phyloP scores from a whole-genome alignment of 2,113 vertebrate genomes.

The Grus americana region DNA sequence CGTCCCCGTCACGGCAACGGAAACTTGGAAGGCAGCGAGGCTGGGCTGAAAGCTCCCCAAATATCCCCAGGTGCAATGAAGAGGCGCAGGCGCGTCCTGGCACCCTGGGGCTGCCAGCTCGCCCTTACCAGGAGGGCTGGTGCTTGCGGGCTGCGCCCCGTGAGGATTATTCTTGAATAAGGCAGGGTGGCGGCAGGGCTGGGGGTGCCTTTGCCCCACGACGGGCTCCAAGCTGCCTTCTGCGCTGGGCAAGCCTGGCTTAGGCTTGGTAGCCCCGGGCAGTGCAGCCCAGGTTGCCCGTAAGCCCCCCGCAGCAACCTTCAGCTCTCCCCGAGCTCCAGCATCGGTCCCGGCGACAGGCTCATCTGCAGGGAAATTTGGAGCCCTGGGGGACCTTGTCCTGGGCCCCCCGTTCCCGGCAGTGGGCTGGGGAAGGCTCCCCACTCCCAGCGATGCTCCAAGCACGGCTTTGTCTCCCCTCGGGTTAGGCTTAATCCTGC shows the following conservation, averaged over 20 bases:
- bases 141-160: rapidly evolving
- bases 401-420: not conserved
- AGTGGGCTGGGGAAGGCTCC: not conserved
- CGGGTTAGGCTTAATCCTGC: not conserved
- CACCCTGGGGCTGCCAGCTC: not conserved
- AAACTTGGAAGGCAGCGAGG: not conserved
- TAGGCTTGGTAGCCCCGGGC: not conserved
- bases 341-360: rapidly evolving
- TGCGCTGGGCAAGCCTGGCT: not conserved
- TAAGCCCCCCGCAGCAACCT: not conserved
- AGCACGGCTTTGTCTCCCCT: not conserved
- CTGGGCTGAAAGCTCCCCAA: not conserved
- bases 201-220: not conserved
- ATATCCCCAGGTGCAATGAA: not conserved
- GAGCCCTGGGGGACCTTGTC: not conserved
- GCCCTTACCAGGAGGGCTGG: not conserved
- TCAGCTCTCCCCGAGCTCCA: not conserved
- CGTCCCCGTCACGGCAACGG: rapidly evolving
- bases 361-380: not conserved
- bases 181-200: not conserved
- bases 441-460: not conserved
- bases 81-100: not conserved
- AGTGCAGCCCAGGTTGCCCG: not conserved
- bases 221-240: not conserved
- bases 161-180: not conserved